Conservation (phyloP, 2,888 invertebrate species). For the Clostera curtula region DNA sequence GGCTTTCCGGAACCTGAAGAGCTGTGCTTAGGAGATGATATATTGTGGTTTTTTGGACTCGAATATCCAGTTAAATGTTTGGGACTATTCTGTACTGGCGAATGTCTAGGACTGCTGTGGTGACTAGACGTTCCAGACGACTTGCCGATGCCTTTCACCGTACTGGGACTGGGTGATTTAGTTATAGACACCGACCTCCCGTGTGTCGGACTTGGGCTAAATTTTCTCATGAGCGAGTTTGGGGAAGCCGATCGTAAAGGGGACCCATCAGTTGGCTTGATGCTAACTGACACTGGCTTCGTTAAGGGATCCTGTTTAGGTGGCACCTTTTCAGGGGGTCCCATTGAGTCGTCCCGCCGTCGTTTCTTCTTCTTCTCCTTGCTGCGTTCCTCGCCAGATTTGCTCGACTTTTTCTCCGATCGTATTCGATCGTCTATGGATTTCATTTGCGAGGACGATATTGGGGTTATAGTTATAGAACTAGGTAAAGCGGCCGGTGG, state of each 20-base stretch:
- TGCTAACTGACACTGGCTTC: constrained; percentile 83
- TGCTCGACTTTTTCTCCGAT: constrained; percentile 63
- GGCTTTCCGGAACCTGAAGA: constrained; percentile 87
- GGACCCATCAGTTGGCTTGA: constrained; percentile 79
- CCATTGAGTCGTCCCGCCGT: constrained; percentile 85
- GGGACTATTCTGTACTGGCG: constrained; percentile 84
- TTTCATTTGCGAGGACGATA: constrained; percentile 75
- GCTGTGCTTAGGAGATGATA: constrained; percentile 86
- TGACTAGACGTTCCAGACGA: constrained; percentile 69
- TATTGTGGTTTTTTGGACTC: constrained; percentile 86
- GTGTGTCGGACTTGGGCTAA: constrained; percentile 82
- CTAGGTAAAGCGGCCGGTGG: constrained; percentile 80
- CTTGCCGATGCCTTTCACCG: constrained; percentile 57
- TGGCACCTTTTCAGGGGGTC: constrained; percentile 87
- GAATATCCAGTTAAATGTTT: constrained; percentile 82
- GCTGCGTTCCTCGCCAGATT: constrained; percentile 60
- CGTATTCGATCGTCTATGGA: constrained; percentile 60
- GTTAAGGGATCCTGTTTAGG: constrained; percentile 81
- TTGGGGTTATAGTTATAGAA: constrained; percentile 91
- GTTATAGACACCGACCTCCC: constrained; percentile 78
- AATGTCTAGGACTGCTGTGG: constrained; percentile 83
- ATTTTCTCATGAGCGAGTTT: constrained; percentile 79
- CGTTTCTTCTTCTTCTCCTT: constrained; percentile 85
- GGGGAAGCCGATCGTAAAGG: constrained; percentile 80
- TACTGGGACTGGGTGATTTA: constrained; percentile 72